These are phyloP conservation scores for Tenthredo distinguenda DNA, from an alignment of 2,888 invertebrate genomes.

Conservation along the genomic window DNA sequence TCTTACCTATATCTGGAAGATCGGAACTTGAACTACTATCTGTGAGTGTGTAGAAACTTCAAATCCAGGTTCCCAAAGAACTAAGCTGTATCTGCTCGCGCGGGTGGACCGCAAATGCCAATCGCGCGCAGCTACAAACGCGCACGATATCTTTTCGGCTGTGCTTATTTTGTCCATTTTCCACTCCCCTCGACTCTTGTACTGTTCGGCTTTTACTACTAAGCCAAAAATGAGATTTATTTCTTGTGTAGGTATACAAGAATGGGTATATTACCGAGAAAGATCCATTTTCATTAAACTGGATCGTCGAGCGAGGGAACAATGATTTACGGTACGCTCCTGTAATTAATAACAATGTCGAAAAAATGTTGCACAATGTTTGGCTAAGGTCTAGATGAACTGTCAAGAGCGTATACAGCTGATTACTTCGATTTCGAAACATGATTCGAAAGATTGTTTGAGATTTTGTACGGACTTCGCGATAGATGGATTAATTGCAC, in stretches of 20 bases:
- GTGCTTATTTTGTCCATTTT: constrained; percentile 41
- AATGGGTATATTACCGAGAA: not conserved
- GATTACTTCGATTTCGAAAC: too few relatives aligned
- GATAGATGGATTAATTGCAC: too few relatives aligned
- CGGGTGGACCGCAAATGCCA: not conserved
- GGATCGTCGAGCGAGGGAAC: not conserved
- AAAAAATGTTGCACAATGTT: too few relatives aligned
- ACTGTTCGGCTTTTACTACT: not conserved
- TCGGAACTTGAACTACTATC: not conserved
- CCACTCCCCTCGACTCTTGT: constrained; percentile 19
- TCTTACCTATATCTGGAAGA: constrained; percentile 15
- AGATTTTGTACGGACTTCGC: too few relatives aligned
- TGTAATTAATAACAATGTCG: not conserved
- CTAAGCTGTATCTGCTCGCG: not conserved
- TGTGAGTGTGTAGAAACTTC: not conserved
- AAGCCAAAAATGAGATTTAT: not conserved
- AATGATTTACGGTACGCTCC: not conserved
- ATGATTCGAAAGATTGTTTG: too few relatives aligned
- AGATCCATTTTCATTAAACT: not conserved
- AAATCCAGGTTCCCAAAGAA: not conserved
- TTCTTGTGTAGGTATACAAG: not conserved
- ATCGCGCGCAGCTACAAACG: not conserved
- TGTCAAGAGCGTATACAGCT: too few relatives aligned
- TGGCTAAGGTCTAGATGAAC: too few relatives aligned
- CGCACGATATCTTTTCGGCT: not conserved